phyloP scores from a whole-genome alignment of 2,888 invertebrate genomes.

The Melikaiella ostensackeni region DNA sequence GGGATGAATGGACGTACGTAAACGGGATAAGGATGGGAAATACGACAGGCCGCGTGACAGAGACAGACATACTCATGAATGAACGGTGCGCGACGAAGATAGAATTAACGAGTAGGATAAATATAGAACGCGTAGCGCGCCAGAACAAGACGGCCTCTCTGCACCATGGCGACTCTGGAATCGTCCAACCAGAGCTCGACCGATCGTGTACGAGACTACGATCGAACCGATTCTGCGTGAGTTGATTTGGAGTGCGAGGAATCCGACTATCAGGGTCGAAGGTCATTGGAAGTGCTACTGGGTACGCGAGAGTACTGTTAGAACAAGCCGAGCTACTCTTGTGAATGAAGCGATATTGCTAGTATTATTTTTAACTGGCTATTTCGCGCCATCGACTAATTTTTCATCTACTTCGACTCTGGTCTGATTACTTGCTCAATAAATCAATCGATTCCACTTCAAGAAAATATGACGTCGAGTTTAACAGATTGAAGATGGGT shows the following conservation, averaged over 20 bases:
- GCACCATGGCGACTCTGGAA: slow-evolving; percentile 21
- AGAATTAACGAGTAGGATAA: slow-evolving; percentile 72
- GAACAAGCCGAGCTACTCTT: background rate
- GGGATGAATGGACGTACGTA: slow-evolving; percentile 72
- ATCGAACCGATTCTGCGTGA: slow-evolving; percentile 33
- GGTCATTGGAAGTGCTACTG: slow-evolving; percentile 30
- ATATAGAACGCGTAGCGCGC: slow-evolving; percentile 66
- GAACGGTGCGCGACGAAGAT: slow-evolving; percentile 69
- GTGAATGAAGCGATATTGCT: slow-evolving; percentile 35
- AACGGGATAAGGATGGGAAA: slow-evolving; percentile 60
- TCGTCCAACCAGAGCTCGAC: background rate
- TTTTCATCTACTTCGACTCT: slow-evolving; percentile 24
- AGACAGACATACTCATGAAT: slow-evolving; percentile 67
- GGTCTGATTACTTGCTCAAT: slow-evolving; percentile 9
- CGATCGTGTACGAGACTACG: background rate
- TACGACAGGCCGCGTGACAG: slow-evolving; percentile 48
- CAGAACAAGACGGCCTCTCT: slow-evolving; percentile 62
- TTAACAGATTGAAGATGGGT: slow-evolving; percentile 13
- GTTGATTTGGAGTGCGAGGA: slow-evolving; percentile 25
- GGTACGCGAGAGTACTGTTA: slow-evolving; percentile 39
- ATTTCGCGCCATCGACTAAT: slow-evolving; percentile 16
- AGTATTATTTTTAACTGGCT: slow-evolving; percentile 22
- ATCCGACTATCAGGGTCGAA: slow-evolving; percentile 36
- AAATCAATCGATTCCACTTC: background rate
- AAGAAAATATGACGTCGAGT: background rate